Conservation (phyloP, 1,140 invertebrate genomes). For the Aphelenchoides fujianensis region DNA sequence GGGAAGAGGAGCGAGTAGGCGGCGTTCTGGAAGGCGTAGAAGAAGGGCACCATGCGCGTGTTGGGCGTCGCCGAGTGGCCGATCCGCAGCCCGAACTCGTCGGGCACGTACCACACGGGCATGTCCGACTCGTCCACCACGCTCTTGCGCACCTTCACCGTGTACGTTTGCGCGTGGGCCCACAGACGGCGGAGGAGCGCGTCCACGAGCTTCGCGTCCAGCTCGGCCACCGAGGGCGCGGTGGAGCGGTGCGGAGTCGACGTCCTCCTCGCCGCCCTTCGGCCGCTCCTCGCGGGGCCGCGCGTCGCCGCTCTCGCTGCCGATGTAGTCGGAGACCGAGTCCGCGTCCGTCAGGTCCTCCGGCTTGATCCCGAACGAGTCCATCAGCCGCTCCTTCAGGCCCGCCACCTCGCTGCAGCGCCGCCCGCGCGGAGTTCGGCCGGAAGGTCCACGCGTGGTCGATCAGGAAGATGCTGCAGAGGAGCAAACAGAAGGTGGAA, state of each 20-base stretch:
- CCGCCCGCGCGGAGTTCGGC: constrained; percentile 67
- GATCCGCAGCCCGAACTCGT: constrained; percentile 82
- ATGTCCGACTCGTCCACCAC: constrained; percentile 46
- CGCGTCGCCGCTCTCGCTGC: constrained; percentile 30
- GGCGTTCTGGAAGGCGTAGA: constrained; percentile 70
- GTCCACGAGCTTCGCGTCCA: constrained; percentile 25
- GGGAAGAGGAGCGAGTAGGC: constrained; percentile 80
- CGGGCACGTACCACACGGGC: constrained; percentile 81
- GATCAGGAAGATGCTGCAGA: constrained; percentile 73
- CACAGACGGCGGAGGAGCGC: constrained; percentile 39
- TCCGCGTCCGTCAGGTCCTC: constrained; percentile 69
- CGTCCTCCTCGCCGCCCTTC: constrained; percentile 21
- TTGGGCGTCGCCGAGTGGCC: constrained; percentile 77
- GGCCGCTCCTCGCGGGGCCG: not conserved
- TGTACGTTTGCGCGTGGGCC: constrained; percentile 43
- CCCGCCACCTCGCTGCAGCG: constrained; percentile 69
- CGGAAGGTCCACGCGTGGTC: constrained; percentile 87
- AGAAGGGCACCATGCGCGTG: constrained; percentile 77
- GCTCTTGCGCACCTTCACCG: constrained; percentile 29
- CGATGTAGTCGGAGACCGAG: constrained; percentile 34
- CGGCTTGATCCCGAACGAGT: constrained; percentile 71
- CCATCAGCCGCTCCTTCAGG: constrained; percentile 73
- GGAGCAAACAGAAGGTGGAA: not conserved
- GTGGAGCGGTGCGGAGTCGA: constrained; percentile 23
- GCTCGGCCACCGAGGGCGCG: constrained; percentile 4